These are phyloP conservation scores for Gymnopithys bicolor DNA, from an alignment of 2,797 vertebrate species.

Conservation along the genomic window DNA sequence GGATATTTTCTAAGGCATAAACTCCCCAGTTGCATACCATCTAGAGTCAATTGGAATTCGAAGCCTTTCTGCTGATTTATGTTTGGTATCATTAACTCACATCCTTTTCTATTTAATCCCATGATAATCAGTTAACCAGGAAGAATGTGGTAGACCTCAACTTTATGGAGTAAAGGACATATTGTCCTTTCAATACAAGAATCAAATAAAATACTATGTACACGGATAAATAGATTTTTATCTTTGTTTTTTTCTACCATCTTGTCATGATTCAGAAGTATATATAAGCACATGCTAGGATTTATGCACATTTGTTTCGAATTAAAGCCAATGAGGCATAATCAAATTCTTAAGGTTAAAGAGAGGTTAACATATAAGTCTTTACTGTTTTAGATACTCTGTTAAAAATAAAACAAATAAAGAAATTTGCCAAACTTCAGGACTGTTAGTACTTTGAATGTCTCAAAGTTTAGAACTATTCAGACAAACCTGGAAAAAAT, in stretches of 20 bases:
- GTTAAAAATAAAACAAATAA: background rate
- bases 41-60: conserved; percentile 1
- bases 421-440: background rate
- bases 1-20: conserved; percentile 5
- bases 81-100: conserved; percentile 24
- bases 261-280: background rate
- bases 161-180: background rate
- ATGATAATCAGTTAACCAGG: background rate
- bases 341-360: background rate
- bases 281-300: background rate
- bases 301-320: background rate
- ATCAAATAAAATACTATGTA: background rate
- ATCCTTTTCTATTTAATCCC: background rate
- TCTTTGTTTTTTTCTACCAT: background rate
- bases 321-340: background rate
- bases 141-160: background rate
- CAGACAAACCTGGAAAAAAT: background rate
- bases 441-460: background rate
- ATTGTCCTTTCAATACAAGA: background rate
- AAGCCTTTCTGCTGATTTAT: background rate
- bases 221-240: background rate
- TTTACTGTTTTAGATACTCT: background rate
- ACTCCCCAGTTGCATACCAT: background rate
- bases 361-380: background rate
- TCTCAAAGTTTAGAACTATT: background rate